Evolutionary conservation across 2,113 vertebrate species (phyloP).

Genomic region (Osmerus mordax): DNA sequence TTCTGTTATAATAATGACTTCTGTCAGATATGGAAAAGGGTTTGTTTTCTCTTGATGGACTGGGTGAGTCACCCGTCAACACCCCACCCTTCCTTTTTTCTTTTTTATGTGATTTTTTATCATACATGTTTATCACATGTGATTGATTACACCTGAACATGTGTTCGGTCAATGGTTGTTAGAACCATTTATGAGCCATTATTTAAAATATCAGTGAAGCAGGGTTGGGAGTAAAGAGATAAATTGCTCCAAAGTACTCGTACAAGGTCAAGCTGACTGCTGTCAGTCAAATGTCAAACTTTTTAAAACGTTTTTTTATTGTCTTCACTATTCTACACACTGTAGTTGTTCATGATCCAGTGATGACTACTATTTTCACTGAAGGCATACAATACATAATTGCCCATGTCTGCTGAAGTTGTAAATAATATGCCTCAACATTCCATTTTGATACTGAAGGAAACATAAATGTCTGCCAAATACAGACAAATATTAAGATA

Average conservation of each 20-base stretch:
- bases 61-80: slow-evolving; percentile 14
- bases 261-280: too few relatives aligned
- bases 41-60: background rate
- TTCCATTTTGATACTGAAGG: too few relatives aligned
- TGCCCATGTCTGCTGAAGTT: background rate
- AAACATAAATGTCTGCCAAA: too few relatives aligned
- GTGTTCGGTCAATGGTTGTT: too few relatives aligned
- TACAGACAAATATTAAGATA: too few relatives aligned
- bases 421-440: too few relatives aligned
- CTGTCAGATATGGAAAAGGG: background rate
- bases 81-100: background rate
- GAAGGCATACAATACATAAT: background rate
- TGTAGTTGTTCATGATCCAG: background rate
- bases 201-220: background rate
- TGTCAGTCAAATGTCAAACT: background rate
- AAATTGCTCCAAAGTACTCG: too few relatives aligned
- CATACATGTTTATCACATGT: too few relatives aligned
- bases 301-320: background rate
- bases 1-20: too few relatives aligned
- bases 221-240: background rate
- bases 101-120: background rate
- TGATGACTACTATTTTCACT: background rate
- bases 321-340: too few relatives aligned
- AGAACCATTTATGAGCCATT: too few relatives aligned
- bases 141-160: too few relatives aligned